These are phyloP conservation scores for Coecobrya sp. DNA, from an alignment of 2,888 invertebrate species.

Conservation along the genomic window DNA sequence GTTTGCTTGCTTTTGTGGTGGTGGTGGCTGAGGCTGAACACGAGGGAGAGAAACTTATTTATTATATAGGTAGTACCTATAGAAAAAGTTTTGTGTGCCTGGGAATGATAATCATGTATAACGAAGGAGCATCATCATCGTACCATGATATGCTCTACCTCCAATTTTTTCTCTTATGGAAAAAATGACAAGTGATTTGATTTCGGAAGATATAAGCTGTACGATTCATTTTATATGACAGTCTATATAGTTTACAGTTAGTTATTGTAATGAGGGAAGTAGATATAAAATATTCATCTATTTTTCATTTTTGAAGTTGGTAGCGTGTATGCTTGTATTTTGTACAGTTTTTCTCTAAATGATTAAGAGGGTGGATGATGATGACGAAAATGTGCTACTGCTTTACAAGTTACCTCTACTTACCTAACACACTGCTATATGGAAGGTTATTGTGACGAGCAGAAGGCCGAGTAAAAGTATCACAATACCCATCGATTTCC, in stretches of 20 bases:
- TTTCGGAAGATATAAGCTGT: background rate
- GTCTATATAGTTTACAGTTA: background rate
- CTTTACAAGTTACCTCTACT: too few species aligned
- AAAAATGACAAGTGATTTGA: conserved; percentile 44
- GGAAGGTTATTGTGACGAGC: too few species aligned
- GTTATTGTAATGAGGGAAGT: background rate
- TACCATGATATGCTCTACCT: conserved; percentile 29
- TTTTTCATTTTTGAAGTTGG: background rate
- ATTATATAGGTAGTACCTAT: background rate
- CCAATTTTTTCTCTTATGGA: conserved; percentile 1
- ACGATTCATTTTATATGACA: conserved; percentile 28
- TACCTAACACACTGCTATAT: too few species aligned
- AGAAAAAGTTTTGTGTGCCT: background rate
- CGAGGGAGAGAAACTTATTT: background rate
- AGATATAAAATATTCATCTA: background rate
- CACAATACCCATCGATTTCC: conserved; percentile 49
- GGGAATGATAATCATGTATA: background rate
- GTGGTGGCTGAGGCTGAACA: conserved; percentile 45
- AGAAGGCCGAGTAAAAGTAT: conserved; percentile 16
- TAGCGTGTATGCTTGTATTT: background rate
- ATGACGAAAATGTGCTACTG: background rate
- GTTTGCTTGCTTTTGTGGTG: conserved; percentile 26
- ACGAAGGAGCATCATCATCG: background rate
- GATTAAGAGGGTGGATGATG: conserved; percentile 7
- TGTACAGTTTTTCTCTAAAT: background rate